Evolutionary conservation across 35 echinoderm and acorn worm genomes (phyloP), one percentile per base, ranked within the genome.

Genomic region (Apostichopus japonicus): DNA sequence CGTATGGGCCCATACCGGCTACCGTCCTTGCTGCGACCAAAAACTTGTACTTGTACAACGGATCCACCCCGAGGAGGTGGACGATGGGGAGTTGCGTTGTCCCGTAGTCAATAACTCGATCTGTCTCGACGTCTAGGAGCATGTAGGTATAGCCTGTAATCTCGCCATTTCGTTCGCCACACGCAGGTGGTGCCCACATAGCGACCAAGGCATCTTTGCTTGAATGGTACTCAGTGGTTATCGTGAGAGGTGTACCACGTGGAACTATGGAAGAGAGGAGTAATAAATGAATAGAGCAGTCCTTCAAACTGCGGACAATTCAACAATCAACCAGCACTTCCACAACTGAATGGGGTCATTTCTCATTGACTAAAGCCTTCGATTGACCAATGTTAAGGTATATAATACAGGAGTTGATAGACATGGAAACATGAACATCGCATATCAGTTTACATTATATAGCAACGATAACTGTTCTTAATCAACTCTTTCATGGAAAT

Each of bases 1-100:
- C 96, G 79, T 94, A 97, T 15, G 96, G 96, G 54, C 96, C 96
- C 51, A 88, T 90, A 3, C 96, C 96, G 17, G 80, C 55, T 56
- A 72, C 79, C 19, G 96, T 95, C 52, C 33, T 95, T 8, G 96
- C 96, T 51, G 96, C 96, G 77, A 97, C 94, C 65, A 97, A 62
- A 51, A 97, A 93, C 87, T 96, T 97, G 91, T 97, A 97, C 62
- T 73, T 92, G 44, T 87, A 82, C 6, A 95, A 65, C 7, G 90
- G 90, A 79, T 82, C 78, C 15, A 79, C 78, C 23, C 54, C 79
- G 22, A 58, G 59, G 2, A 97, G 25, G 55, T 90, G 77, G 55
- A 97, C 86, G 27, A 83, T 84, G n/a, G 86, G 55, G 17, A 75
- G 25, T 7, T 90, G 24, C 8, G 94, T 94, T 24, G 84, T 52